Evolutionary conservation across 2,797 vertebrate genomes (phyloP).

Genomic region (Menidia menidia): DNA sequence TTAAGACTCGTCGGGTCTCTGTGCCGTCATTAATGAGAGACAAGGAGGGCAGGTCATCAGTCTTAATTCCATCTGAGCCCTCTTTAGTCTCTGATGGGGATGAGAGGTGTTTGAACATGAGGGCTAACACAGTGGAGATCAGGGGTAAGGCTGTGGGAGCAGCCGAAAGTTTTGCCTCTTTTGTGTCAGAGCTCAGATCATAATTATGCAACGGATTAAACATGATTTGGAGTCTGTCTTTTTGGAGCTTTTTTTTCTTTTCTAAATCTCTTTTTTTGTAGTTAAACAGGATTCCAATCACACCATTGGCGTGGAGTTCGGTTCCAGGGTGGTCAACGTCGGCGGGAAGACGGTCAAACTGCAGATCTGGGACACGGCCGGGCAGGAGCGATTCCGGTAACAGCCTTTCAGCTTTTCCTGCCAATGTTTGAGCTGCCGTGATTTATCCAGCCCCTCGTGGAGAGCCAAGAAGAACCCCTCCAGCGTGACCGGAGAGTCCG

Average conservation of each 20-base stretch:
- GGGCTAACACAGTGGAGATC: slow-evolving; percentile 17
- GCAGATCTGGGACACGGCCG: slow-evolving; percentile 96
- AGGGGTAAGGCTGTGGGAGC: slow-evolving; percentile 1
- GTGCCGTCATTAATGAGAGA: slow-evolving; percentile 6
- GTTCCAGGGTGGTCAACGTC: slow-evolving; percentile 92
- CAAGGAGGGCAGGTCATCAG: slow-evolving; percentile 8
- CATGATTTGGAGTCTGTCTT: neutral
- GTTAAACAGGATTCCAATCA: slow-evolving; percentile 97
- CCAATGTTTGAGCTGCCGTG: neutral
- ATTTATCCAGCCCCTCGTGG: neutral
- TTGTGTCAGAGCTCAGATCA: neutral
- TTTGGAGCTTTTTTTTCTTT: neutral
- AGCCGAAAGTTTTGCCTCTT: slow-evolving; percentile 1
- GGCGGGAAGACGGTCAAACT: slow-evolving; percentile 94
- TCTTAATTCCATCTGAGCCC: slow-evolving; percentile 31
- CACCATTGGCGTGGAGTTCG: slow-evolving; percentile 95
- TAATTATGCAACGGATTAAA: neutral
- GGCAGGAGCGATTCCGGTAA: slow-evolving; percentile 93
- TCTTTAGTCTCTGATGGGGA: slow-evolving; percentile 21
- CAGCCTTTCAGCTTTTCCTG: slow-evolving; percentile 12
- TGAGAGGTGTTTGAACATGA: slow-evolving; percentile 30
- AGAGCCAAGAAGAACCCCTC: neutral
- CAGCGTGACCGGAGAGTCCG: neutral
- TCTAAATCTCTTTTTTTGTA: slow-evolving; percentile 54
- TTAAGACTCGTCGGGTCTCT: slow-evolving; percentile 17